These are phyloP conservation scores for Dexiosoma caninum DNA, from an alignment of 2,888 invertebrate genomes.

Conservation along the genomic window DNA sequence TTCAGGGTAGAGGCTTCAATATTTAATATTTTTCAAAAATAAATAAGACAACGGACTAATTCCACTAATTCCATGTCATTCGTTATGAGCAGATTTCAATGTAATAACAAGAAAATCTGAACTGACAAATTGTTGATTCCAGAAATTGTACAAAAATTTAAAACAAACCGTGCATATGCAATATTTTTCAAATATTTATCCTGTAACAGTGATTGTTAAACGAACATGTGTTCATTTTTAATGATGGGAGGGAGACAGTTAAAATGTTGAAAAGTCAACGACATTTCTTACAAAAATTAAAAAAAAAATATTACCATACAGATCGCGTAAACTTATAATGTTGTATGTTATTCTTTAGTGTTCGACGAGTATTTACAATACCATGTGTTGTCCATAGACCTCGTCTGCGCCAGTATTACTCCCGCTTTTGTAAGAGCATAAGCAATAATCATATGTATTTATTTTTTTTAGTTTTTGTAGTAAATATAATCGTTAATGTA, in stretches of 20 bases:
- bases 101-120: too few species aligned
- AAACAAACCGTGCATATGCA: not conserved
- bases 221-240: slow-evolving; percentile 16
- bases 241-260: slow-evolving; percentile 27
- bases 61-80: too few species aligned
- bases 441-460: slow-evolving; percentile 1
- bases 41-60: too few species aligned
- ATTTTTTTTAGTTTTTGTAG: slow-evolving; percentile 1
- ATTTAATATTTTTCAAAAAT: too few species aligned
- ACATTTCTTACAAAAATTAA: slow-evolving; percentile 30
- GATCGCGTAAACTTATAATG: not conserved
- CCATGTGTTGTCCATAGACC: slow-evolving; percentile 41
- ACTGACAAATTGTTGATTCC: too few species aligned
- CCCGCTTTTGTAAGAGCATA: not conserved
- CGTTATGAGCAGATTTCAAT: too few species aligned
- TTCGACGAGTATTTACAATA: slow-evolving; percentile 13
- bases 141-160: too few species aligned
- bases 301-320: not conserved
- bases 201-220: slow-evolving; percentile 22
- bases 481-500: slow-evolving; percentile 2
- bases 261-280: slow-evolving; percentile 33
- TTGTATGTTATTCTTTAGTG: not conserved
- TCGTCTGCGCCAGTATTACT: not conserved
- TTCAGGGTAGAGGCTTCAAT: too few species aligned
- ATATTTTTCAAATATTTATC: slow-evolving; percentile 13